Percentiles rank a stretch among this genome's conserved stretches.
Evolutionary conservation across 2,888 invertebrate genomes (phyloP).

Genomic region (Parapristionchus giblindavisi): DNA sequence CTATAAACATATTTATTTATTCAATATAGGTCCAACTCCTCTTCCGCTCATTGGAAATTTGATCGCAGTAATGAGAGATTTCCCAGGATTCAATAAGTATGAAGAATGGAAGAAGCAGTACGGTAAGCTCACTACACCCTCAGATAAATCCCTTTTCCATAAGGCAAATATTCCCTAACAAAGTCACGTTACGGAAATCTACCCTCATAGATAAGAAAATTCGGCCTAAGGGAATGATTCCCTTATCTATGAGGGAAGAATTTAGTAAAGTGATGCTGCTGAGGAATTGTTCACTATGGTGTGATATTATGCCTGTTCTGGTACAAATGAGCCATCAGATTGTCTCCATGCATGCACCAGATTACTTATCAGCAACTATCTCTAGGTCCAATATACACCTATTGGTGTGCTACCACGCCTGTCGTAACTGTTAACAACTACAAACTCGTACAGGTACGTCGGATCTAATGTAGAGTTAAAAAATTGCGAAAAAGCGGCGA

Average conservation of each 20-base stretch:
- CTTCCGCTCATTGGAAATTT: slow-evolving; percentile 21
- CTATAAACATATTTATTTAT: background rate
- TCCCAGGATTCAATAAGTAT: background rate
- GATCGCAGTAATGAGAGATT: background rate
- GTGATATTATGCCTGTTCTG: no score
- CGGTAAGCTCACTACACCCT: no score
- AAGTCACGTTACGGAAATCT: no score
- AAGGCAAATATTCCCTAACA: no score
- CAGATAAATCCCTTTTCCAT: no score
- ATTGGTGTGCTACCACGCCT: slow-evolving; percentile 8
- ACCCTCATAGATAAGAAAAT: no score
- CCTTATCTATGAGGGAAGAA: no score
- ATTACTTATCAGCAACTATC: background rate
- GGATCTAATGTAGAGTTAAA: background rate
- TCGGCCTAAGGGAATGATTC: no score
- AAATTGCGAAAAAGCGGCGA: background rate
- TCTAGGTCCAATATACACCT: slow-evolving; percentile 29
- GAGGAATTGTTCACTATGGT: no score
- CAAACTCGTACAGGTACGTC: slow-evolving; percentile 13
- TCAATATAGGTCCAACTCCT: slow-evolving; percentile 7
- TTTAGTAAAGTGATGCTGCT: no score
- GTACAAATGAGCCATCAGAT: no score
- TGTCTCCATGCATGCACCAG: background rate
- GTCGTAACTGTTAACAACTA: slow-evolving; percentile 23
- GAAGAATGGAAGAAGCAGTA: slow-evolving; percentile 22